Percentiles rank a stretch among this genome's conserved stretches.
phyloP scores from a whole-genome alignment of 2,888 invertebrate species.

The Syritta pipiens region DNA sequence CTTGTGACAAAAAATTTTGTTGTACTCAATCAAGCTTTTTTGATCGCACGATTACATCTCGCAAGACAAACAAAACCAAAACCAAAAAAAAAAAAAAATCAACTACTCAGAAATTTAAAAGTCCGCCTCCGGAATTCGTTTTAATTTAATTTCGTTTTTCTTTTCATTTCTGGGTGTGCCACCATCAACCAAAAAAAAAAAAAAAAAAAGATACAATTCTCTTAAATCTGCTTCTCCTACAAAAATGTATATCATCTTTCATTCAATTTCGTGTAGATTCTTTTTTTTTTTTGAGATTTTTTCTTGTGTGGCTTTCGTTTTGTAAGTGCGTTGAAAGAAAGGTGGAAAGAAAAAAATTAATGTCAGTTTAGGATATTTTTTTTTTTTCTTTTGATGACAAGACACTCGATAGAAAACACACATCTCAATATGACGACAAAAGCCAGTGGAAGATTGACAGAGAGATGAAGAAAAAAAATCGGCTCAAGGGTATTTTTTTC shows the following conservation, averaged over 20 bases:
- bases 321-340: background rate
- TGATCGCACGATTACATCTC: background rate
- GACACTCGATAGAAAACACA: too few relatives aligned
- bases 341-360: background rate
- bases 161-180: constrained; percentile 46
- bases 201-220: constrained; percentile 29
- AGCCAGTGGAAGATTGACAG: too few relatives aligned
- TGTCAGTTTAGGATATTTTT: constrained; percentile 11
- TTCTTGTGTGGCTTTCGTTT: too few relatives aligned
- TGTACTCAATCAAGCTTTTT: too few relatives aligned
- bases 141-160: constrained; percentile 38
- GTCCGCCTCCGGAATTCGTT: constrained; percentile 48
- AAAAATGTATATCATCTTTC: constrained; percentile 18
- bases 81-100: background rate
- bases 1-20: constrained; percentile 20
- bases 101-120: constrained; percentile 13
- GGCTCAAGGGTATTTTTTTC: too few relatives aligned
- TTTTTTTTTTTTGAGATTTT: background rate
- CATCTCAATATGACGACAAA: too few relatives aligned
- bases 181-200: too few relatives aligned
- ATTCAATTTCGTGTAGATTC: background rate
- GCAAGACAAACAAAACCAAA: background rate
- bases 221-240: constrained; percentile 1
- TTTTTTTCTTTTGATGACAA: too few relatives aligned
- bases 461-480: too few relatives aligned